phyloP scores from a whole-genome alignment of 2,797 vertebrate species.

The Hephaestus fuliginosus region DNA sequence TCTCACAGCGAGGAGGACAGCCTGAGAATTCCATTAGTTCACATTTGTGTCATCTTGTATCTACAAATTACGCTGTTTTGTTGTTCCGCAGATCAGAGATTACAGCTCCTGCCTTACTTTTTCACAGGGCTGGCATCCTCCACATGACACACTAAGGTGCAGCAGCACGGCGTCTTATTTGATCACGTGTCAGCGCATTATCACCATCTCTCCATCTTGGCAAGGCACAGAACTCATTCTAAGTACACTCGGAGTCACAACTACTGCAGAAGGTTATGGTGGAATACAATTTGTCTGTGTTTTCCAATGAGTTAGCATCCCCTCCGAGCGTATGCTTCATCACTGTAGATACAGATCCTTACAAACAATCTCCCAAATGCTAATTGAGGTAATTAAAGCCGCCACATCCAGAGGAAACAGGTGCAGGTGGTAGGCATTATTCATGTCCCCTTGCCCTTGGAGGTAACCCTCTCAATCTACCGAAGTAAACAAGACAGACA shows the following conservation, averaged over 20 bases:
- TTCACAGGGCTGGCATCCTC: constrained; percentile 48
- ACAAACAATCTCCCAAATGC: constrained; percentile 87
- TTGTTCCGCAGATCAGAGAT: constrained; percentile 74
- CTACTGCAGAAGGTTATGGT: constrained; percentile 76
- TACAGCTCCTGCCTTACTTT: constrained; percentile 48
- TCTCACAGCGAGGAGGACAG: constrained; percentile 54
- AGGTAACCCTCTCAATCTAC: constrained; percentile 85
- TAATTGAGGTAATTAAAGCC: constrained; percentile 89
- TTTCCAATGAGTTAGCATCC: constrained; percentile 81
- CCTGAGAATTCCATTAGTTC: constrained; percentile 64
- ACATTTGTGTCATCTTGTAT: constrained; percentile 68
- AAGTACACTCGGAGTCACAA: constrained; percentile 73
- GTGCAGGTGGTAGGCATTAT: constrained; percentile 87
- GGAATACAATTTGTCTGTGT: constrained; percentile 82
- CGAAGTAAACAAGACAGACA: constrained; percentile 82
- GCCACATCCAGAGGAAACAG: constrained; percentile 85
- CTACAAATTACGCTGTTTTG: constrained; percentile 70
- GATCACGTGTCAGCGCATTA: constrained; percentile 76
- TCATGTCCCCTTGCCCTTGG: constrained; percentile 86
- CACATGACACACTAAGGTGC: constrained; percentile 51
- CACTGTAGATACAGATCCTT: constrained; percentile 84
- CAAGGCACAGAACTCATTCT: constrained; percentile 69
- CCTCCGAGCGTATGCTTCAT: constrained; percentile 82
- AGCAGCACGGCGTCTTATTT: constrained; percentile 62
- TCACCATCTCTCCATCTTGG: constrained; percentile 68